Evolutionary conservation across 1,140 invertebrate species (phyloP).

Genomic region (Ladona fulva): DNA sequence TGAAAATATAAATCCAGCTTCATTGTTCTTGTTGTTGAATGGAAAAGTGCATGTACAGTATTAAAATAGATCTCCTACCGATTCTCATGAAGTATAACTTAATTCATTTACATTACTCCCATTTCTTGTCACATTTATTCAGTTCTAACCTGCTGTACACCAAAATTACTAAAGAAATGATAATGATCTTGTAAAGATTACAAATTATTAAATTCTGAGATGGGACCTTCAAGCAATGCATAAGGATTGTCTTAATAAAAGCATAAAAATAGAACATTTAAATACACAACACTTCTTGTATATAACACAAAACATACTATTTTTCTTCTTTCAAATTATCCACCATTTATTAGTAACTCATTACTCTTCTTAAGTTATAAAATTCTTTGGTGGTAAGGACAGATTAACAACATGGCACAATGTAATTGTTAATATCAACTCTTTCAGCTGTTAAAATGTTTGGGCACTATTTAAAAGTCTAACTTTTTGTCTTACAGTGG

Average conservation of each 20-base stretch:
- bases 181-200: too few relatives aligned
- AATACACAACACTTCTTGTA: background rate
- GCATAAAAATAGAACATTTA: background rate
- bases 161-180: too few relatives aligned
- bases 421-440: slow-evolving; percentile 5
- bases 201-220: background rate
- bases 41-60: too few relatives aligned
- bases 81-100: too few relatives aligned
- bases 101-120: too few relatives aligned
- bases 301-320: background rate
- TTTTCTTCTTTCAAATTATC: background rate
- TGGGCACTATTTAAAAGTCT: slow-evolving; percentile 2
- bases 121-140: too few relatives aligned
- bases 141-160: too few relatives aligned
- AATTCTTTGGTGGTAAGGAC: background rate
- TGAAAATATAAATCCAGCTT: too few relatives aligned
- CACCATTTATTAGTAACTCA: slow-evolving; percentile 1
- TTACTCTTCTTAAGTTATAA: background rate
- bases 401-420: slow-evolving; percentile 9
- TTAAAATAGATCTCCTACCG: too few relatives aligned
- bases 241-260: background rate
- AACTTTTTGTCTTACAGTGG: background rate
- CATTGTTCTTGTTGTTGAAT: too few relatives aligned
- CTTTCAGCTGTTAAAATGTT: background rate
- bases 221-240: background rate